phyloP scores from a whole-genome alignment of 2,888 invertebrate species.

The Synanthedon tipuliformis region DNA sequence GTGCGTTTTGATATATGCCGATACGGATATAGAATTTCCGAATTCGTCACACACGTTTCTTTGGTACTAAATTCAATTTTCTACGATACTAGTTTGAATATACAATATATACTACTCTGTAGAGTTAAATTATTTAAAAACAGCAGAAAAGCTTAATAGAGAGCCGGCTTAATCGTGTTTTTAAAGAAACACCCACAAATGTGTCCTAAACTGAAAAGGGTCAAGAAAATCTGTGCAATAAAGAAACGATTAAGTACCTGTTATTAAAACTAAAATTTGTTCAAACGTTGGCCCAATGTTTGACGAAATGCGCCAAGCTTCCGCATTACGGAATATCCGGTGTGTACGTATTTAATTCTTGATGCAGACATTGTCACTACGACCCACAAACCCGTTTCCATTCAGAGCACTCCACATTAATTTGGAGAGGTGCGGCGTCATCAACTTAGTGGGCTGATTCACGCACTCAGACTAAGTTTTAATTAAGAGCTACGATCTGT shows the following conservation, averaged over 20 bases:
- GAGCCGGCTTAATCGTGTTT: too few species aligned
- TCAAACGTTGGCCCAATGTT: too few species aligned
- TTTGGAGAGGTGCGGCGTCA: neutral
- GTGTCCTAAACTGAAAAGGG: too few species aligned
- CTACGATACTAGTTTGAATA: too few species aligned
- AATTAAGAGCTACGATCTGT: too few species aligned
- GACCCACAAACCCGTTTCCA: neutral
- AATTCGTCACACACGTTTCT: too few species aligned
- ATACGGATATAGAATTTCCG: neutral
- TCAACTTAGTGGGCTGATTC: neutral
- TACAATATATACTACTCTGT: too few species aligned
- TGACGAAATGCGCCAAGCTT: neutral
- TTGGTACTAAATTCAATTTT: too few species aligned
- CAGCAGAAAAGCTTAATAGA: too few species aligned
- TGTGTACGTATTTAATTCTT: neutral
- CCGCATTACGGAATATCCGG: neutral
- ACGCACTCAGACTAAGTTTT: neutral
- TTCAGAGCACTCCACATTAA: neutral
- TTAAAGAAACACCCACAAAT: too few species aligned
- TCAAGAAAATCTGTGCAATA: too few species aligned
- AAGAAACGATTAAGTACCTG: neutral
- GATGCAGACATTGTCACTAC: neutral
- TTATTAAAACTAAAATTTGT: constrained; percentile 3
- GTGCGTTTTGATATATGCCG: constrained; percentile 23
- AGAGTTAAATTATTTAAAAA: too few species aligned